Conservation (phyloP, 2,113 vertebrate species). For the Pteropus alecto region DNA sequence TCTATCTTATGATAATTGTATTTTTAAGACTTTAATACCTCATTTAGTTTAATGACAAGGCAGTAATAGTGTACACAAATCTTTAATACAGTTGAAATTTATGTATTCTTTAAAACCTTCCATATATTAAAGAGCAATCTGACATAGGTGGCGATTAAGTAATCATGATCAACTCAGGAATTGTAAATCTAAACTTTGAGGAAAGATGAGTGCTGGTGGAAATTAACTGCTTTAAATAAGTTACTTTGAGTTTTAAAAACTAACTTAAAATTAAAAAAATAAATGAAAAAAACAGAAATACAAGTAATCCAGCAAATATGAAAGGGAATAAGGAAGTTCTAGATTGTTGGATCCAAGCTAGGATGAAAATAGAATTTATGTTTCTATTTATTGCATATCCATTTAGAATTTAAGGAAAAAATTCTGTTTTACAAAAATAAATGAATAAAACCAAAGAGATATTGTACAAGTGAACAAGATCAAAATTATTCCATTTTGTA, state of each 20-base stretch:
- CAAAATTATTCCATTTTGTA: neutral
- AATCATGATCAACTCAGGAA: conserved; percentile 3
- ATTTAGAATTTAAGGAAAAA: neutral
- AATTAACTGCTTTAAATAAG: conserved; percentile 38
- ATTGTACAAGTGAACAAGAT: neutral
- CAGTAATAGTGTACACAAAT: conserved; percentile 54
- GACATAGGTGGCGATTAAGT: conserved; percentile 39
- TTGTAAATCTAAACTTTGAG: conserved; percentile 16
- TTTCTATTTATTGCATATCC: neutral
- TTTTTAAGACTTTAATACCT: conserved; percentile 68
- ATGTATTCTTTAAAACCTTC: conserved; percentile 45
- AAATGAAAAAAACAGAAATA: neutral
- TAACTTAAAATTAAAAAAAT: neutral
- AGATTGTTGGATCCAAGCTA: neutral
- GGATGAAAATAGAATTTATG: neutral
- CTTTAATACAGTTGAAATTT: conserved; percentile 60
- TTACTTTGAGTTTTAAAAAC: conserved; percentile 3
- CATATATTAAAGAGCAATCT: conserved; percentile 40
- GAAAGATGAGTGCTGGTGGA: neutral
- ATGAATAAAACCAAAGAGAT: neutral
- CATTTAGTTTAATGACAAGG: conserved; percentile 74
- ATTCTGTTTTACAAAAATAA: neutral
- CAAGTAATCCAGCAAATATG: neutral
- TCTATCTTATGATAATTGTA: conserved; percentile 60
- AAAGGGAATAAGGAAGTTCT: neutral